phyloP scores from a whole-genome alignment of 2,888 invertebrate species.

The Cerastoderma edule region DNA sequence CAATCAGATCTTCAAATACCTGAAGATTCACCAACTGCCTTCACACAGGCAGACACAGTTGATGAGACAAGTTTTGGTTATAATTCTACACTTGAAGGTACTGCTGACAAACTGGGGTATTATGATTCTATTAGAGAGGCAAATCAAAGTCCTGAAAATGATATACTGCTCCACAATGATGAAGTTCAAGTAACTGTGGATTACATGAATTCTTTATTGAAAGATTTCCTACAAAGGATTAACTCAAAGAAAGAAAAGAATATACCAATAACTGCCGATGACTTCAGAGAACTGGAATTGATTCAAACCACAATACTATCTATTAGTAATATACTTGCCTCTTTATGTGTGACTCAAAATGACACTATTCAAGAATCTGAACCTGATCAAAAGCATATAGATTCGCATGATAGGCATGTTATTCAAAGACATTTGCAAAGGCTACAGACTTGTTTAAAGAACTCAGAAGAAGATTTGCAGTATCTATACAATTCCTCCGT shows the following conservation, averaged over 20 bases:
- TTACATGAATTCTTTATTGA: slow-evolving; percentile 29
- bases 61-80: neutral
- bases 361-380: too few species aligned
- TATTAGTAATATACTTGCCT: slow-evolving; percentile 11
- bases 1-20: neutral
- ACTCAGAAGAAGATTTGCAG: too few species aligned
- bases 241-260: slow-evolving; percentile 16
- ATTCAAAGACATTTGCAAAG: too few species aligned
- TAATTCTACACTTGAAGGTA: neutral
- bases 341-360: too few species aligned
- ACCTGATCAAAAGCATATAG: too few species aligned
- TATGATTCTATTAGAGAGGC: too few species aligned
- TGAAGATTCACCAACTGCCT: neutral
- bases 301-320: slow-evolving; percentile 21
- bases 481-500: too few species aligned
- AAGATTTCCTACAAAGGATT: slow-evolving; percentile 31
- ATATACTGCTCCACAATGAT: neutral
- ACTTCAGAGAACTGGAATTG: slow-evolving; percentile 33
- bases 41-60: neutral
- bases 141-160: neutral
- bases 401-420: too few species aligned
- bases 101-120: too few species aligned
- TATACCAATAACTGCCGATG: slow-evolving; percentile 30
- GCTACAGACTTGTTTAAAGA: too few species aligned
- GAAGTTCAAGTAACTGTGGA: slow-evolving; percentile 11